Percentiles rank a stretch among this genome's conserved stretches.
phyloP scores from a whole-genome alignment of 1,140 invertebrate genomes.

The Samia ricini region DNA sequence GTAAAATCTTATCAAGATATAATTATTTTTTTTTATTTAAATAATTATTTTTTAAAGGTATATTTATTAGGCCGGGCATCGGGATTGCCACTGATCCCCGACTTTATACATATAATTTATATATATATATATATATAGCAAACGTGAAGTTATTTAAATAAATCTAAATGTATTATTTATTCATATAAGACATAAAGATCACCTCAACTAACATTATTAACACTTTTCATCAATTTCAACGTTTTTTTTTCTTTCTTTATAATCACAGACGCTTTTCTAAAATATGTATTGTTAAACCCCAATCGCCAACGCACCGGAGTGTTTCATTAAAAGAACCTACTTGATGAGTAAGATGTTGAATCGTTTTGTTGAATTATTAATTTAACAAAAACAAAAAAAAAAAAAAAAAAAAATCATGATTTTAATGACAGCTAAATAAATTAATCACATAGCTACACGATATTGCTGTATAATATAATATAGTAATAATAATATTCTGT shows the following conservation, averaged over 20 bases:
- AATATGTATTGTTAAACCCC: conserved; percentile 68
- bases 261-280: conserved; percentile 77
- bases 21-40: background rate
- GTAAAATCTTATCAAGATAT: conserved; percentile 28
- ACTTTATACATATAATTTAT: background rate
- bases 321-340: conserved; percentile 47
- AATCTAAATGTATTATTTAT: conserved; percentile 47
- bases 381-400: too few relatives aligned
- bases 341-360: too few relatives aligned
- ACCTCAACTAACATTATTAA: conserved; percentile 61
- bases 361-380: too few relatives aligned
- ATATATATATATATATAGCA: background rate
- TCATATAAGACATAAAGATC: conserved; percentile 51
- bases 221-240: conserved; percentile 70
- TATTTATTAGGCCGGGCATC: background rate
- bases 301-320: conserved; percentile 55
- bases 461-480: conserved; percentile 59
- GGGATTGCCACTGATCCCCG: background rate
- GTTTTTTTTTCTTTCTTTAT: too few relatives aligned
- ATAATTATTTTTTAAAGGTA: background rate
- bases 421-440: conserved; percentile 60
- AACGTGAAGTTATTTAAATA: conserved; percentile 14
- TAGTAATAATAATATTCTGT: too few relatives aligned
- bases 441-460: conserved; percentile 67
- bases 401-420: background rate